Evolutionary conservation across 2,888 invertebrate species (phyloP).

Genomic region (Drosophila mettleri): DNA sequence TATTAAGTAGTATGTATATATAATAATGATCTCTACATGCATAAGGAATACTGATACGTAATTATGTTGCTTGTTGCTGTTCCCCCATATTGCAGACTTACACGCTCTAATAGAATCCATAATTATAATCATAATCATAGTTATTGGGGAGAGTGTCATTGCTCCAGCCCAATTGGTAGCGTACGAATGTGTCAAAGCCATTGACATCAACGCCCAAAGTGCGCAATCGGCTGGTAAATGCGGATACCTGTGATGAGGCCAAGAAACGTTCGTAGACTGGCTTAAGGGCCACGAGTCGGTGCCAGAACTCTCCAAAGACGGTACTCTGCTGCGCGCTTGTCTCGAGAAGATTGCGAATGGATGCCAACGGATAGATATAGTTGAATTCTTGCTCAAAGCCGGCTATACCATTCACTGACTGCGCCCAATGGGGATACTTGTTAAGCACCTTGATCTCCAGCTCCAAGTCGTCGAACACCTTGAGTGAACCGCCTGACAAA

Average conservation of each 20-base stretch:
- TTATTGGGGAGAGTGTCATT: constrained; percentile 40
- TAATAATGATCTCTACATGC: neutral
- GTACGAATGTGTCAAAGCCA: constrained; percentile 41
- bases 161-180: constrained; percentile 66
- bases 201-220: constrained; percentile 52
- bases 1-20: neutral
- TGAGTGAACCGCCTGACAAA: constrained; percentile 60
- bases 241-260: constrained; percentile 27
- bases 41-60: neutral
- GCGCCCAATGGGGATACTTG: constrained; percentile 67
- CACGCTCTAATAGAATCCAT: constrained; percentile 18
- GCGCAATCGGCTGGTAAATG: constrained; percentile 34
- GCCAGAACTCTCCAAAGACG: constrained; percentile 72
- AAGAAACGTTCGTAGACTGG: constrained; percentile 76
- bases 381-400: constrained; percentile 77
- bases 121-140: constrained; percentile 38
- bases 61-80: neutral
- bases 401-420: constrained; percentile 69
- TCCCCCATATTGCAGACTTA: neutral
- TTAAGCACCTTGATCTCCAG: constrained; percentile 73
- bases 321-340: constrained; percentile 67
- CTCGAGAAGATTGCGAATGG: constrained; percentile 68
- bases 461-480: constrained; percentile 73
- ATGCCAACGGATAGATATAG: constrained; percentile 62
- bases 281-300: constrained; percentile 63